Percentiles rank a stretch among this genome's conserved stretches.
Evolutionary conservation across 2,797 vertebrate species (phyloP).

Genomic region (Pipistrellus kuhlii): DNA sequence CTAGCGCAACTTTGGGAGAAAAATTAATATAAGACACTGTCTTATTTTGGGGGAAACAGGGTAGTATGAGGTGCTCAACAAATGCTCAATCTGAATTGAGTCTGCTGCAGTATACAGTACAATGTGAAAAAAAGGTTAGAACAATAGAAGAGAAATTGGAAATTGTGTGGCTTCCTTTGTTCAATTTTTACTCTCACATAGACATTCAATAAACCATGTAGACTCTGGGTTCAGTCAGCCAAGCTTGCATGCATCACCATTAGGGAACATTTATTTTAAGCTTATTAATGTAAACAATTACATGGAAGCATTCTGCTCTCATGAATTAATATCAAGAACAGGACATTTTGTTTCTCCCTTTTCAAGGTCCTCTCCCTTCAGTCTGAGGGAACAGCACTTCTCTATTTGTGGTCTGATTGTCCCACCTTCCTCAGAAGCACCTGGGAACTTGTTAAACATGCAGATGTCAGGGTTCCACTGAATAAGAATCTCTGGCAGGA

Average conservation of each 20-base stretch:
- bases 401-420: background rate
- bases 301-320: conserved; percentile 49
- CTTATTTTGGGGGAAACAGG: no score
- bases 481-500: background rate
- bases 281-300: conserved; percentile 46
- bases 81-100: background rate
- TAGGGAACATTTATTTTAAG: conserved; percentile 63
- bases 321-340: conserved; percentile 28
- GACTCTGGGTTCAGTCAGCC: background rate
- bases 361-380: background rate
- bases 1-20: no score
- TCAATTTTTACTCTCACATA: conserved; percentile 35
- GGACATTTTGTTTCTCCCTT: conserved; percentile 60
- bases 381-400: background rate
- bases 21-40: no score
- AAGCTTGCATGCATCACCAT: background rate
- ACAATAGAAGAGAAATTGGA: conserved; percentile 15
- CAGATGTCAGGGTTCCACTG: background rate
- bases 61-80: background rate
- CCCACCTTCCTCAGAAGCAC: background rate
- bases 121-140: conserved; percentile 10
- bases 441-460: background rate
- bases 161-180: background rate
- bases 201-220: conserved; percentile 37
- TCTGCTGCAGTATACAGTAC: background rate